Conservation (phyloP, 2,888 invertebrate genomes). For the Clepsis dumicolana region DNA sequence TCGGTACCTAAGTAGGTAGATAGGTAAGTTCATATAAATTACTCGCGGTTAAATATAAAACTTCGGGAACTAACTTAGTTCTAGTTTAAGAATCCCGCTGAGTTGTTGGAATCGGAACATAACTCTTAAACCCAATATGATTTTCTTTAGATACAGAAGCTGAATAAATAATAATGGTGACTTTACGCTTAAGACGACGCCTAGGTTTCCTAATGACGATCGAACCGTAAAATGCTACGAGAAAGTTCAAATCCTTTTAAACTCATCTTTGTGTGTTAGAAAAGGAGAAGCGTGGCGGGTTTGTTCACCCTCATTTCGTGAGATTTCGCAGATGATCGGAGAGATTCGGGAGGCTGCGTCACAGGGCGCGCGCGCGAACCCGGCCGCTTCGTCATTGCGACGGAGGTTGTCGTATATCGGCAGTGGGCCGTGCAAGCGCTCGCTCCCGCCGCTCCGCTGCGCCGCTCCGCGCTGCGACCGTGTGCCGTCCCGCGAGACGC, state of each 20-base stretch:
- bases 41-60: conserved; percentile 11
- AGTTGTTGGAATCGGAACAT: neutral
- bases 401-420: conserved; percentile 84
- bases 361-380: conserved; percentile 84
- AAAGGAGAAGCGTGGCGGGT: conserved; percentile 80
- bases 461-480: conserved; percentile 48
- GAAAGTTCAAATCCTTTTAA: conserved; percentile 84
- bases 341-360: conserved; percentile 78
- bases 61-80: conserved; percentile 9
- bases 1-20: neutral
- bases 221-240: conserved; percentile 77
- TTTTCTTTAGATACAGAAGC: no score
- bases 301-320: conserved; percentile 82
- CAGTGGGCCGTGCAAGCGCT: conserved; percentile 81
- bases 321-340: conserved; percentile 72
- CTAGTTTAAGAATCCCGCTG: neutral
- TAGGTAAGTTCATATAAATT: neutral
- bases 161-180: conserved; percentile 39
- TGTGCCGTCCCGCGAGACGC: conserved; percentile 58
- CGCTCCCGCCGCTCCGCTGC: conserved; percentile 64
- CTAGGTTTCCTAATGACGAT: conserved; percentile 69
- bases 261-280: conserved; percentile 82
- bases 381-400: conserved; percentile 85
- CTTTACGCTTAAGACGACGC: conserved; percentile 54
- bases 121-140: neutral